Evolutionary conservation across 2,797 vertebrate species (phyloP).

Genomic region (Callimico goeldii): DNA sequence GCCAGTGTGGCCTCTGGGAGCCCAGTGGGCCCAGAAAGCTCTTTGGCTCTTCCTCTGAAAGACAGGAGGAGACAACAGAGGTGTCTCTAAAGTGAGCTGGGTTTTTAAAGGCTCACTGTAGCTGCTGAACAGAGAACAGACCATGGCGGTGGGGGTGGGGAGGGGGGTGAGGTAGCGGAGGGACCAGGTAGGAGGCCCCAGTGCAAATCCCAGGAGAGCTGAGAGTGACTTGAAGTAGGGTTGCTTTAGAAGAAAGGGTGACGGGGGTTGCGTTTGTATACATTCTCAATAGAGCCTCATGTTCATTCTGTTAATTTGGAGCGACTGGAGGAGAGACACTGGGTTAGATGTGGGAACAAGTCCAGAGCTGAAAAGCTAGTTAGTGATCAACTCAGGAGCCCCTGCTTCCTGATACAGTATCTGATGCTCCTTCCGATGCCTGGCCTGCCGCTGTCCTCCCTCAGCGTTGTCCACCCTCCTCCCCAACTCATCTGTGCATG

Average conservation of each 20-base stretch:
- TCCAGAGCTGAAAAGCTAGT: not conserved
- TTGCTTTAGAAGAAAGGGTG: not conserved
- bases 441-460: not conserved
- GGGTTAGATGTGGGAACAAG: not conserved
- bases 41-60: not conserved
- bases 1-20: not conserved
- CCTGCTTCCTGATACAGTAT: not conserved
- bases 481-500: not conserved
- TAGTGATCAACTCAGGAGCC: not conserved
- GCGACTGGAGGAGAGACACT: not conserved
- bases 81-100: not conserved
- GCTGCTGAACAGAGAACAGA: not conserved
- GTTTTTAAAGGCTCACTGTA: not conserved
- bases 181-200: not conserved
- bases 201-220: not conserved
- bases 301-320: not conserved
- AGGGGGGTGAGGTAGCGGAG: too few species aligned
- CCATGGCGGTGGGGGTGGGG: accelerated
- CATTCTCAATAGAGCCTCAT: not conserved
- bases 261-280: not conserved
- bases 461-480: too few species aligned
- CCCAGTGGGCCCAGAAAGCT: not conserved
- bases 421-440: not conserved
- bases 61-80: not conserved
- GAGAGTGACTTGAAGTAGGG: not conserved